phyloP scores from a whole-genome alignment of 2,888 invertebrate genomes.

The Fabriciana adippe region DNA sequence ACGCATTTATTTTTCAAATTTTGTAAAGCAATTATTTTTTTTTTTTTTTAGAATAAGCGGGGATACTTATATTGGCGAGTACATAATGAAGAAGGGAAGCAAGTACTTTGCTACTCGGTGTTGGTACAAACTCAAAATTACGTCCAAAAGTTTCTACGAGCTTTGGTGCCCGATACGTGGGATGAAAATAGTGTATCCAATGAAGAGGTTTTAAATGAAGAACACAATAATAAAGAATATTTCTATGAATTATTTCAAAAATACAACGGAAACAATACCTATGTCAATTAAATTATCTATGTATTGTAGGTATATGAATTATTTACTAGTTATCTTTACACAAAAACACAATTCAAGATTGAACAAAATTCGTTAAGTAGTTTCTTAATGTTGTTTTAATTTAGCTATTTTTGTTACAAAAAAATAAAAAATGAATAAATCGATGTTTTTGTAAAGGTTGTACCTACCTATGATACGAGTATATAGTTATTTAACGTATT shows the following conservation, averaged over 20 bases:
- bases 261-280: too few relatives aligned
- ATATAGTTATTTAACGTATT: too few relatives aligned
- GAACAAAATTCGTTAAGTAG: neutral
- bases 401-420: neutral
- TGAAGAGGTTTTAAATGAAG: neutral
- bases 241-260: too few relatives aligned
- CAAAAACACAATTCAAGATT: too few relatives aligned
- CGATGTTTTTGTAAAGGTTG: neutral
- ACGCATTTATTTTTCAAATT: too few relatives aligned
- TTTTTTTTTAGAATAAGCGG: slow-evolving; percentile 61
- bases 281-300: too few relatives aligned
- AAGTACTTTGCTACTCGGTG: slow-evolving; percentile 67
- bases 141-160: slow-evolving; percentile 53
- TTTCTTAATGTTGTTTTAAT: slow-evolving; percentile 11
- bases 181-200: slow-evolving; percentile 23
- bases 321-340: too few relatives aligned
- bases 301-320: too few relatives aligned
- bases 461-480: neutral
- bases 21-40: neutral
- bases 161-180: slow-evolving; percentile 46
- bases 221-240: neutral
- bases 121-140: slow-evolving; percentile 66
- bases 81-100: slow-evolving; percentile 57
- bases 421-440: slow-evolving; percentile 4
- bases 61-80: slow-evolving; percentile 67